These are phyloP conservation scores for Prunella fulvescens DNA, from an alignment of 2,113 vertebrate genomes.

Conservation along the genomic window DNA sequence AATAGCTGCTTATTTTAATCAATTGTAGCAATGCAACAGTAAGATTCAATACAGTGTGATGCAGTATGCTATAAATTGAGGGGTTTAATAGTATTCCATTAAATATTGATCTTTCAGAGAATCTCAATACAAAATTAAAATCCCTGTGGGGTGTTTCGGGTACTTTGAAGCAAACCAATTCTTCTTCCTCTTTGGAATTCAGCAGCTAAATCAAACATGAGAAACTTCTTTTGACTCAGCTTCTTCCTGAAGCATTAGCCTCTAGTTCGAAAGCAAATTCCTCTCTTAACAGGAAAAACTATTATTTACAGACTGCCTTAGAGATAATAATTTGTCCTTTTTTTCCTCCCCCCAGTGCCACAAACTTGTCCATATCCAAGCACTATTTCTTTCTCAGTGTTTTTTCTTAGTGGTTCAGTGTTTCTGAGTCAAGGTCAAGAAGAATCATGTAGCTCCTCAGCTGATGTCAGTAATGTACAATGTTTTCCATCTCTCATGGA, in stretches of 20 bases:
- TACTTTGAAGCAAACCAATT: conserved; percentile 16
- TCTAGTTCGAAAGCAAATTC: conserved; percentile 1
- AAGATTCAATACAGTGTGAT: neutral
- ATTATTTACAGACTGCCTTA: neutral
- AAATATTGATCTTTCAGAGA: conserved; percentile 46
- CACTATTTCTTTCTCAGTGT: neutral
- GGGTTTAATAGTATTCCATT: conserved; percentile 3
- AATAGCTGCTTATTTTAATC: conserved; percentile 9
- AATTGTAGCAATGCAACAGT: neutral
- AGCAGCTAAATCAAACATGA: neutral
- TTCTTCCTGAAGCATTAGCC: neutral
- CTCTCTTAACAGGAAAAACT: neutral
- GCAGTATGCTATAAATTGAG: neutral
- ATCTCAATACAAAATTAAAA: conserved; percentile 44
- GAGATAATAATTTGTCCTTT: neutral
- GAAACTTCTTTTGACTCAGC: conserved; percentile 10
- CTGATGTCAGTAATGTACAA: neutral
- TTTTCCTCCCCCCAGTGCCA: neutral
- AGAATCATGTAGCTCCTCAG: neutral
- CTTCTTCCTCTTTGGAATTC: neutral
- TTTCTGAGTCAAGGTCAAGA: conserved; percentile 15
- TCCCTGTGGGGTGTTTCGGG: neutral
- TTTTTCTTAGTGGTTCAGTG: neutral
- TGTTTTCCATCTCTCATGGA: neutral
- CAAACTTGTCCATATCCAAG: neutral